Base-by-base conservation (phyloP, 2,888 invertebrate genomes). In the Patella ulyssiponensis region DNA sequence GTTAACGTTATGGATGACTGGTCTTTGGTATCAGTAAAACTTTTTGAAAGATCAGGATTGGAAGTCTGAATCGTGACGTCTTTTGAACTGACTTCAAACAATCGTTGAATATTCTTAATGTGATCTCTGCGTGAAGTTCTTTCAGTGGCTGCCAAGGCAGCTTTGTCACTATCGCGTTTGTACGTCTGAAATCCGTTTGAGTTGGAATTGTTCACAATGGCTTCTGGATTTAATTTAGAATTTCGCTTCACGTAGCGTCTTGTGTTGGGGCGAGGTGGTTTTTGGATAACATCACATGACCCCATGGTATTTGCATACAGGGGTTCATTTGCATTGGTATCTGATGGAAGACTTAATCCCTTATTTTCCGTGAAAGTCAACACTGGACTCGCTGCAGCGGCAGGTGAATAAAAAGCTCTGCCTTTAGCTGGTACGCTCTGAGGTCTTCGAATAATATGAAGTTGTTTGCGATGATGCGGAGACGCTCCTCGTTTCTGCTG, bases 161-260 rank as follows among this genome's bases (percentile, higher is more conserved):
- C 23, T 11, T 64, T 23, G 12, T 20, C 17, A 9, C 64, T 23
- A 23, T 64, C 64, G 3, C 64, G 12, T 64, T 64, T 64, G 23
- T 64, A 64, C 20, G 23, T 64, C 23, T 64, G 64, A 64, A 64
- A 64, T 64, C 64, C 64, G 0, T 14, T 9, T 3, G 64, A 64
- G 23, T 20, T 64, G 9, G 64, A 23, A 12, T 20, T 23, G 11
- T 20, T 23, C 9, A 23, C 20, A 15, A 64, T 64, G 15, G 64
- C 64, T 64, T 64, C 64, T 23, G 64, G 64, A 64, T 64, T 64
- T 14, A 64, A 64, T 64, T 64, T 64, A 3, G 64, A 64, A 64
- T 64, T 64, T 4, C 64, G 64, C 23, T 64, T 64, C 64, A 64
- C 64, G 23, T 64, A 64, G 64, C 64, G 14, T 12, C 64, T 20